phyloP scores from a whole-genome alignment of 2,888 invertebrate genomes.

The Tetanocera ferruginea region DNA sequence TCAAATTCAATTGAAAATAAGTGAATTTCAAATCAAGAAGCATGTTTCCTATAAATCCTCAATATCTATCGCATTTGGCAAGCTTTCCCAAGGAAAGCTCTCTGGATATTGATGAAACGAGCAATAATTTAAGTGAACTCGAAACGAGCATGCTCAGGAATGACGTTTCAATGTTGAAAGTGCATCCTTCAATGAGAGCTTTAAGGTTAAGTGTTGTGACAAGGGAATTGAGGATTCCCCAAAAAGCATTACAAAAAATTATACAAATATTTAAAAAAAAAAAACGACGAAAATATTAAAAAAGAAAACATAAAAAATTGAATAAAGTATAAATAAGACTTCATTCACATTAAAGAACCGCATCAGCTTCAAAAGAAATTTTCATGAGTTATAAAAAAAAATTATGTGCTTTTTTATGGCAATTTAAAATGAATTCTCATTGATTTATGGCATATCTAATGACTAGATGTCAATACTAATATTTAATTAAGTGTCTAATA shows the following conservation, averaged over 20 bases:
- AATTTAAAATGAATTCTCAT: too few relatives aligned
- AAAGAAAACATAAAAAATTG: too few relatives aligned
- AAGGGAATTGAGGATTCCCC: neutral
- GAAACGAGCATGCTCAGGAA: constrained; percentile 22
- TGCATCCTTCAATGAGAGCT: constrained; percentile 52
- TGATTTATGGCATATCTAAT: too few relatives aligned
- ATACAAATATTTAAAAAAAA: neutral
- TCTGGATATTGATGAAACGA: constrained; percentile 27
- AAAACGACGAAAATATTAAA: neutral
- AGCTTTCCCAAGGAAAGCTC: constrained; percentile 20
- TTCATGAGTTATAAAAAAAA: neutral
- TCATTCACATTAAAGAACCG: neutral
- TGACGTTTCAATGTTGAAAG: constrained; percentile 41
- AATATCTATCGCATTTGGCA: constrained; percentile 42
- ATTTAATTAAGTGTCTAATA: neutral
- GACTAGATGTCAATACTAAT: neutral
- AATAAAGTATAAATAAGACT: neutral
- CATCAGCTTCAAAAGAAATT: neutral
- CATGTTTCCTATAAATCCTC: constrained; percentile 53
- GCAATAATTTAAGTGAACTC: constrained; percentile 1
- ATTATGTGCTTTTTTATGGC: too few relatives aligned
- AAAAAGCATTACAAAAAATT: neutral
- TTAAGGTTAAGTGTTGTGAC: constrained; percentile 52
- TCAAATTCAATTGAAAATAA: neutral
- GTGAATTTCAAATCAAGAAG: neutral